phyloP scores from a whole-genome alignment of 2,797 vertebrate species.

The Acanthurus lineatus region DNA sequence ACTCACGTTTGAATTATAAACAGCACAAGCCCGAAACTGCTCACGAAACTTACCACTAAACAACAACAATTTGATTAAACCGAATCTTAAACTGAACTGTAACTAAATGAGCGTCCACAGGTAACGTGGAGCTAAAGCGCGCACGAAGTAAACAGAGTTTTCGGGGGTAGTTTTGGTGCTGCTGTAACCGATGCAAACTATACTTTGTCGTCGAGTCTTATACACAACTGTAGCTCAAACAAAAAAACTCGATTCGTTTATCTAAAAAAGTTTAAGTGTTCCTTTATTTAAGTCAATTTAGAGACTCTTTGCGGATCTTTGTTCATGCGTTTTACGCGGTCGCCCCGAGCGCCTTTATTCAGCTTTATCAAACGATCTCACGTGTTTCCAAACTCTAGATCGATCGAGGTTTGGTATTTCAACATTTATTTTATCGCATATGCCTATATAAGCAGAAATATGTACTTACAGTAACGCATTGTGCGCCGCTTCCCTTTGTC shows the following conservation, averaged over 20 bases:
- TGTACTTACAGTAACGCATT: slow-evolving; percentile 61
- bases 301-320: not conserved
- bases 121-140: not conserved
- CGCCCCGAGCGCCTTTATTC: not conserved
- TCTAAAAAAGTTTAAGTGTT: fast-evolving
- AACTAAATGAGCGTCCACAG: fast-evolving
- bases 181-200: not conserved
- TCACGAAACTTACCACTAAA: not conserved
- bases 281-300: not conserved
- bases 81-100: not conserved
- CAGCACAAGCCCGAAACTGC: not conserved
- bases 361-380: not conserved
- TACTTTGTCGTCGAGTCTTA: not conserved
- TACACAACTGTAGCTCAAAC: not conserved
- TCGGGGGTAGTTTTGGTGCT: too few relatives aligned
- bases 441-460: slow-evolving; percentile 3
- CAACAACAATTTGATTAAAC: not conserved
- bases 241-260: not conserved
- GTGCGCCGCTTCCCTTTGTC: slow-evolving; percentile 40
- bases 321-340: slow-evolving; percentile 21
- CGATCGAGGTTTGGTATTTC: fast-evolving
- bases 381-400: not conserved
- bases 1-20: slow-evolving; percentile 20
- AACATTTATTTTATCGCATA: fast-evolving
- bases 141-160: not conserved